These are phyloP conservation scores for Galaxea fascicularis DNA, from an alignment of 92 coral and sea anemone species.

Conservation along the genomic window DNA sequence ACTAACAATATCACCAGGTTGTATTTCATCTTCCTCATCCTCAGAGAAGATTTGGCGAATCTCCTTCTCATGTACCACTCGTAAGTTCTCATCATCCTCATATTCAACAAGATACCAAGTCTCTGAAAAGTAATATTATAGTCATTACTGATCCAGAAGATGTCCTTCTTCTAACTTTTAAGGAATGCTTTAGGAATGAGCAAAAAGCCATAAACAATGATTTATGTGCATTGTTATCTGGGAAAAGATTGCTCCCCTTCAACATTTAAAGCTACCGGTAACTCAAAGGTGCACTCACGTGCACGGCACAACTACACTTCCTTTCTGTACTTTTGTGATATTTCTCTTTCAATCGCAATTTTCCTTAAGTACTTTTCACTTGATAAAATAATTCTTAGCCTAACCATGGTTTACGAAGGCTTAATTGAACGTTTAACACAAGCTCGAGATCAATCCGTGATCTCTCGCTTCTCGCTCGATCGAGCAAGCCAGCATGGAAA, in stretches of 20 bases:
- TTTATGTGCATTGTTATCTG: conserved; percentile 16
- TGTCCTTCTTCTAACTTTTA: conserved; percentile 12
- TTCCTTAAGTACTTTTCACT: conserved; percentile 5
- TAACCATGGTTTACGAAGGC: conserved; percentile 18
- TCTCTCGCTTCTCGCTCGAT: conserved; percentile 22
- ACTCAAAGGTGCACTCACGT: neutral
- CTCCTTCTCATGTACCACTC: neutral
- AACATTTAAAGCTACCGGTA: conserved; percentile 13
- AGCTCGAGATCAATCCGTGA: conserved; percentile 23
- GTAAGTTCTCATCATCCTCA: neutral
- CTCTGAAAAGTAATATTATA: neutral
- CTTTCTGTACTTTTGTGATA: neutral
- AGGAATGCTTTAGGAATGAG: neutral
- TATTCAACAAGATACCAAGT: neutral
- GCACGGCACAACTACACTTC: conserved; percentile 14
- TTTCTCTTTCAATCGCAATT: conserved; percentile 25
- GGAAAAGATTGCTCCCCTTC: conserved; percentile 7
- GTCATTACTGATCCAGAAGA: too few species aligned
- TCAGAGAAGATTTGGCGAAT: neutral
- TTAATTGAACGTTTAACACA: conserved; percentile 9
- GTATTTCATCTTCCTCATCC: neutral
- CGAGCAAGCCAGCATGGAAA: conserved; percentile 21
- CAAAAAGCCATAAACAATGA: neutral
- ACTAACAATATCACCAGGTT: neutral
- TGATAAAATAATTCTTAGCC: conserved; percentile 18